phyloP scores from a whole-genome alignment of 2,113 vertebrate species.

The Elgaria multicarinata region DNA sequence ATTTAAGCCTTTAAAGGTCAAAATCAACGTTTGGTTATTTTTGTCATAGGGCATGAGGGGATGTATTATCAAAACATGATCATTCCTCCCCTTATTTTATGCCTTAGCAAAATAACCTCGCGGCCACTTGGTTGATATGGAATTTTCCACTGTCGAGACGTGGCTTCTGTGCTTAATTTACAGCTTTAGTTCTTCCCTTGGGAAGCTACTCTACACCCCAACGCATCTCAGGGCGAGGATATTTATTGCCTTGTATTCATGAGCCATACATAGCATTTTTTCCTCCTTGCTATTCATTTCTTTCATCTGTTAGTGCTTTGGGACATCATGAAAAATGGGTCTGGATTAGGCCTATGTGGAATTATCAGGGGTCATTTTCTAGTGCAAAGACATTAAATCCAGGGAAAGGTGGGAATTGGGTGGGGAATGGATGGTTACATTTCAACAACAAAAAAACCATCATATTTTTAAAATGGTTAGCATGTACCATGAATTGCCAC shows the following conservation, averaged over 20 bases:
- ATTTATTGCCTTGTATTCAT: background rate
- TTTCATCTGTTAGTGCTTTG: background rate
- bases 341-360: background rate
- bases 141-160: background rate
- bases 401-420: background rate
- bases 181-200: background rate
- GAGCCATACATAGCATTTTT: background rate
- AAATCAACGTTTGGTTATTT: background rate
- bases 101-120: background rate
- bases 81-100: background rate
- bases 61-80: background rate
- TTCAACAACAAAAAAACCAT: background rate
- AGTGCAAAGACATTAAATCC: background rate
- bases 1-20: background rate
- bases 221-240: background rate
- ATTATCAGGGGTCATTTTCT: background rate
- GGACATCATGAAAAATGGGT: background rate
- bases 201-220: background rate
- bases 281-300: background rate
- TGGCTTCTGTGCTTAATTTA: background rate
- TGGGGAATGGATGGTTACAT: background rate
- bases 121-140: background rate
- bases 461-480: background rate
- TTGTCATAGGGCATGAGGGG: background rate
- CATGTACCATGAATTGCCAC: background rate